These are phyloP conservation scores for Cynoglossus semilaevis DNA, from an alignment of 2,113 vertebrate species.

Conservation along the genomic window DNA sequence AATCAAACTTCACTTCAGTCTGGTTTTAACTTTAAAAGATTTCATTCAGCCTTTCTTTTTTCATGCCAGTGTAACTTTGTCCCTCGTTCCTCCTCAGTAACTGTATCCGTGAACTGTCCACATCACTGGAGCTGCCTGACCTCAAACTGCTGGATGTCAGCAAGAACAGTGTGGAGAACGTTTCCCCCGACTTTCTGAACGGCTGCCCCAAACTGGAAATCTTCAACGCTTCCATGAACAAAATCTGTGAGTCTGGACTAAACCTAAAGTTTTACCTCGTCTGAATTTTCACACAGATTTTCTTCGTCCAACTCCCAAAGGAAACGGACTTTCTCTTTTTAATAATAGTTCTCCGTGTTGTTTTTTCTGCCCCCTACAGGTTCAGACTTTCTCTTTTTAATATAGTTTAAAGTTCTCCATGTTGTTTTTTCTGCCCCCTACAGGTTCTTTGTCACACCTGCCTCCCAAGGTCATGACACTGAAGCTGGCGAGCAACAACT, in stretches of 20 bases:
- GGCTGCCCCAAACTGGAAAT: conserved; percentile 86
- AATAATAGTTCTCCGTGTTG: background rate
- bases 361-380: conserved; percentile 70
- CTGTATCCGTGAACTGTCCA: conserved; percentile 76
- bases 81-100: conserved; percentile 75
- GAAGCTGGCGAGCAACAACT: conserved; percentile 87
- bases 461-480: conserved; percentile 83
- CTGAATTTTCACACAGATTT: no score
- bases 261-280: no score
- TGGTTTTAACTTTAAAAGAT: no score
- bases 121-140: conserved; percentile 78
- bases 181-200: conserved; percentile 78
- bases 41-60: no score
- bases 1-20: no score
- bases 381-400: conserved; percentile 3
- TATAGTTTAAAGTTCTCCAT: no score
- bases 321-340: no score
- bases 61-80: background rate
- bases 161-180: conserved; percentile 81
- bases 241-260: conserved; percentile 77
- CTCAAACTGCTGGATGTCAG: conserved; percentile 87
- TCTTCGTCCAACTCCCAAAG: no score
- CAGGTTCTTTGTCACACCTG: conserved; percentile 80
- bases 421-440: conserved; percentile 11
- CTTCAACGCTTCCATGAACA: conserved; percentile 84